These are phyloP conservation scores for Trachelus tabidus DNA, from an alignment of 2,888 invertebrate species.

Conservation along the genomic window DNA sequence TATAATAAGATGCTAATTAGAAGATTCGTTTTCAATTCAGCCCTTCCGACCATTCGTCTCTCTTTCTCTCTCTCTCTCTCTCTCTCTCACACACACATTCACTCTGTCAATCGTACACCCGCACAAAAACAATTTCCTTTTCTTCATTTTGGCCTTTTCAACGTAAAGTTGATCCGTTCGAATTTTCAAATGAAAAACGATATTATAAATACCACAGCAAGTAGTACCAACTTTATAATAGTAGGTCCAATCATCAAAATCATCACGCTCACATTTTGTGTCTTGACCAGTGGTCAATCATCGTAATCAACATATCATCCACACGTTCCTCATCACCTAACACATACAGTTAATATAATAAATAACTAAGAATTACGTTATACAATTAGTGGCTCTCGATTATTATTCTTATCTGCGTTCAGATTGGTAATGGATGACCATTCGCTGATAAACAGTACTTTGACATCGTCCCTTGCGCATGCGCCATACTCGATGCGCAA, in stretches of 20 bases:
- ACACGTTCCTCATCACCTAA: conserved; percentile 30
- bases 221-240: conserved; percentile 26
- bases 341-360: conserved; percentile 40
- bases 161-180: not conserved
- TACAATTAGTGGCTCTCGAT: conserved; percentile 45
- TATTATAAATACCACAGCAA: conserved; percentile 29
- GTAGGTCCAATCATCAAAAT: not conserved
- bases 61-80: conserved; percentile 18
- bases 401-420: conserved; percentile 15
- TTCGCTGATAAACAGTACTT: not conserved
- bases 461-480: not conserved
- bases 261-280: not conserved
- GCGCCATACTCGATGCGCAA: not conserved
- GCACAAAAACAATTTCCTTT: not conserved
- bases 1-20: too few relatives aligned
- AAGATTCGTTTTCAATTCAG: too few relatives aligned
- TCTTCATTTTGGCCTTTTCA: not conserved
- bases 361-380: conserved; percentile 40
- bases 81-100: conserved; percentile 10
- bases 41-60: conserved; percentile 17
- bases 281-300: not conserved
- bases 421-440: not conserved
- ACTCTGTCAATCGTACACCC: not conserved
- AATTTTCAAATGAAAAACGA: not conserved
- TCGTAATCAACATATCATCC: conserved; percentile 26